These are phyloP conservation scores for Megaceryle alcyon DNA, from an alignment of 2,797 vertebrate species.

Conservation along the genomic window DNA sequence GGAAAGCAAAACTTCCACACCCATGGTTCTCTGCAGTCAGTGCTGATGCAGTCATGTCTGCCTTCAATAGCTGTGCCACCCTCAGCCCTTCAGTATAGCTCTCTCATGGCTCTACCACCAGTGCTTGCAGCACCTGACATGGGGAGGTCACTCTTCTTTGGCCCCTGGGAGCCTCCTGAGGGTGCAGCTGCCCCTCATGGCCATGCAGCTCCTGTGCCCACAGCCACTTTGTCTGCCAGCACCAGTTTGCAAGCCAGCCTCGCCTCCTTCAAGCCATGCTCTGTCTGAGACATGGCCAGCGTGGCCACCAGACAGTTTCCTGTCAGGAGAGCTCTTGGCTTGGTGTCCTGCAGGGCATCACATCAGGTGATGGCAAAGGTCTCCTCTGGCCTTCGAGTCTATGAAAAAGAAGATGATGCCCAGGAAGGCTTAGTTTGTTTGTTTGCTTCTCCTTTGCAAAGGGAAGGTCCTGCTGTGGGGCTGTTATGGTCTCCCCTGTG, in stretches of 20 bases:
- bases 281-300: fast-evolving
- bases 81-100: neutral
- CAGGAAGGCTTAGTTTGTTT: neutral
- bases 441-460: neutral
- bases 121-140: neutral
- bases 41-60: neutral
- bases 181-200: neutral
- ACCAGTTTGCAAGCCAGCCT: neutral
- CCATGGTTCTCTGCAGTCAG: neutral
- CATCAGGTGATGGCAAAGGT: neutral
- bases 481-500: neutral
- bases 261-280: neutral
- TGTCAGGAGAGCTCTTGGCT: neutral
- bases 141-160: fast-evolving
- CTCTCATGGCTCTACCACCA: neutral
- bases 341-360: neutral
- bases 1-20: neutral
- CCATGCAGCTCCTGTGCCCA: neutral
- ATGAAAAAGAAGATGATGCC: constrained; percentile 13
- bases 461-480: neutral
- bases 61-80: fast-evolving
- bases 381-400: neutral
- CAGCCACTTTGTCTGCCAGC: neutral
- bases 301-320: fast-evolving
- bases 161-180: neutral